Evolutionary conservation across 2,888 invertebrate genomes (phyloP).

Genomic region (Acrocyrtus sp.): DNA sequence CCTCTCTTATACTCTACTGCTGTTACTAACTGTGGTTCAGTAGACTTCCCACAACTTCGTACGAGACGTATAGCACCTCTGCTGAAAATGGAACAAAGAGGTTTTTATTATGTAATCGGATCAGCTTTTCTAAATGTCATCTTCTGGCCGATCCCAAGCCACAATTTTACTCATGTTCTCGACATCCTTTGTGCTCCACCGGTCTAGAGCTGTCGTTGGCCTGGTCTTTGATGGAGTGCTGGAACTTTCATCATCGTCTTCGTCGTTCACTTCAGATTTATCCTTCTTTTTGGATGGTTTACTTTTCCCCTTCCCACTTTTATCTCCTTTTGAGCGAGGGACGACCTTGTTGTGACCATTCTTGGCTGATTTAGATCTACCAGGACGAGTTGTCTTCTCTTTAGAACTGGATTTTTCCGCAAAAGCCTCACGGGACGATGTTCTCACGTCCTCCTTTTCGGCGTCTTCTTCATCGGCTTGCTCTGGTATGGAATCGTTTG

Average conservation of each 20-base stretch:
- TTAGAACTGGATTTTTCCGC: neutral
- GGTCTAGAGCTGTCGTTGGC: conserved; percentile 71
- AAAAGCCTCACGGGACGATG: conserved; percentile 14
- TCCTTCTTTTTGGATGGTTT: conserved; percentile 1
- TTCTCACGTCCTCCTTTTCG: conserved; percentile 20
- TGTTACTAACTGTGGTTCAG: too few relatives aligned
- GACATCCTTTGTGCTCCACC: conserved; percentile 78
- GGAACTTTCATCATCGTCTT: conserved; percentile 25
- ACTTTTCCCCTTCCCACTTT: conserved; percentile 45
- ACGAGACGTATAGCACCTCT: too few relatives aligned
- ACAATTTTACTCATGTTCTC: conserved; percentile 78
- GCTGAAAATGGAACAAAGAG: too few relatives aligned
- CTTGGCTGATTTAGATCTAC: conserved; percentile 57
- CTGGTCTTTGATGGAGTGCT: conserved; percentile 29
- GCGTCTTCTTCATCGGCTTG: conserved; percentile 27
- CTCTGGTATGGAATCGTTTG: conserved; percentile 34
- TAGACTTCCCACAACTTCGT: too few relatives aligned
- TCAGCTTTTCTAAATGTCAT: conserved; percentile 66
- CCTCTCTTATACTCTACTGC: too few relatives aligned
- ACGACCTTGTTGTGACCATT: conserved; percentile 57
- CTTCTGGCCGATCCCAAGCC: conserved; percentile 72
- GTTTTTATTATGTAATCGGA: too few relatives aligned
- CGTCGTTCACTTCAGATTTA: conserved; percentile 60
- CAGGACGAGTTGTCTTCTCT: conserved; percentile 15
- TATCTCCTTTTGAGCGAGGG: conserved; percentile 22